Percentiles rank a stretch among this genome's conserved stretches.
Evolutionary conservation across 2,113 vertebrate genomes (phyloP).

Genomic region (Lagopus leucura): DNA sequence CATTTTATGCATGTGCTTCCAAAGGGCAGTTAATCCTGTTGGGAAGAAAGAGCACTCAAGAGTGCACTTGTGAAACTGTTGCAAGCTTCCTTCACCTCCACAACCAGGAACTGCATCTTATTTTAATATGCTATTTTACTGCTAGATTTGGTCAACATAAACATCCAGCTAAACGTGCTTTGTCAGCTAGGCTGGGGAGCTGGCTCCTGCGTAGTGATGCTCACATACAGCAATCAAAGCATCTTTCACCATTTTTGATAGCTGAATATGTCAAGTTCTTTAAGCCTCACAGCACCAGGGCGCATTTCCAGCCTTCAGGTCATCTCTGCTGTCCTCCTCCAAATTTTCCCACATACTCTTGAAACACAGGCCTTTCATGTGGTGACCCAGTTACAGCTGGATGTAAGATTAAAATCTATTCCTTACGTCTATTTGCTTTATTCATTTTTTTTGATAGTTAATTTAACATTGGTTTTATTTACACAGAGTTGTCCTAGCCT

Average conservation of each 20-base stretch:
- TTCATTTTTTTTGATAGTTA: neutral
- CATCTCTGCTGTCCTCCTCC: neutral
- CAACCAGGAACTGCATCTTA: neutral
- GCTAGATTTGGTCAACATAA: neutral
- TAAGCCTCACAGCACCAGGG: neutral
- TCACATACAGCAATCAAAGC: neutral
- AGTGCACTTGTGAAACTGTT: neutral
- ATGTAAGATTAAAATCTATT: neutral
- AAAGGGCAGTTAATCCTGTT: neutral
- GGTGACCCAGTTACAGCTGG: neutral
- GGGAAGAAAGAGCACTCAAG: conserved; percentile 22
- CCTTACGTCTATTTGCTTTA: neutral
- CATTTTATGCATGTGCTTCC: neutral
- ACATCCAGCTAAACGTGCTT: neutral
- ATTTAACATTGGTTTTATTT: neutral
- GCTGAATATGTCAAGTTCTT: neutral
- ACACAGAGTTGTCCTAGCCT: accelerated
- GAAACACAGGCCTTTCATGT: neutral
- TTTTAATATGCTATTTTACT: conserved; percentile 12
- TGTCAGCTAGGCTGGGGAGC: neutral
- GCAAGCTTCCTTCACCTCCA: conserved; percentile 27
- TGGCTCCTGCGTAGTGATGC: accelerated
- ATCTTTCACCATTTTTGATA: neutral
- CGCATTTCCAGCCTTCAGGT: neutral
- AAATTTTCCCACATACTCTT: neutral